These are phyloP conservation scores for Zosterops lateralis DNA, from an alignment of 2,113 vertebrate species.

Conservation along the genomic window DNA sequence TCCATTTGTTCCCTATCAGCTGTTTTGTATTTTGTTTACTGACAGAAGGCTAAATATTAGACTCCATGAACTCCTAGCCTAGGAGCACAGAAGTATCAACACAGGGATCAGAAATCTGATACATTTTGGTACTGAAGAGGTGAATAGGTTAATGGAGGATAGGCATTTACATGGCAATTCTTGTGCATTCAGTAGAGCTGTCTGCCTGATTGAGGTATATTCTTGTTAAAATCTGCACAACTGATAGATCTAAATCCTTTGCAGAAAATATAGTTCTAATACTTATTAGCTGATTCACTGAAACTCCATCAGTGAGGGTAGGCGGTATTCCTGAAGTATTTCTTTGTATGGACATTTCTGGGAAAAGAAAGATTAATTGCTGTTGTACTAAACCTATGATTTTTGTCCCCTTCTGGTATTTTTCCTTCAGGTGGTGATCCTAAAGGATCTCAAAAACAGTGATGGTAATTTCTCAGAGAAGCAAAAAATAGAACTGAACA, in stretches of 20 bases:
- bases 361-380: background rate
- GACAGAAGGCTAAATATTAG: background rate
- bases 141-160: background rate
- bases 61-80: background rate
- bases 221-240: background rate
- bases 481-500: conserved; percentile 92
- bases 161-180: background rate
- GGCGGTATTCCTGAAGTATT: background rate
- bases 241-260: background rate
- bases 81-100: background rate
- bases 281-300: background rate
- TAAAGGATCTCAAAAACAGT: conserved; percentile 87
- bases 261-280: background rate
- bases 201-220: background rate
- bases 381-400: background rate
- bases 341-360: background rate
- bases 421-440: conserved; percentile 84
- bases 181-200: background rate
- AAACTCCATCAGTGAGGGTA: background rate
- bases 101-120: background rate
- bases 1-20: background rate
- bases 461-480: conserved; percentile 88
- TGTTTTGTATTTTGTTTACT: background rate
- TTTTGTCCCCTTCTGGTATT: background rate
- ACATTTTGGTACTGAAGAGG: background rate